Evolutionary conservation across 2,888 invertebrate genomes (phyloP).

Genomic region (Drosophila ustulata): DNA sequence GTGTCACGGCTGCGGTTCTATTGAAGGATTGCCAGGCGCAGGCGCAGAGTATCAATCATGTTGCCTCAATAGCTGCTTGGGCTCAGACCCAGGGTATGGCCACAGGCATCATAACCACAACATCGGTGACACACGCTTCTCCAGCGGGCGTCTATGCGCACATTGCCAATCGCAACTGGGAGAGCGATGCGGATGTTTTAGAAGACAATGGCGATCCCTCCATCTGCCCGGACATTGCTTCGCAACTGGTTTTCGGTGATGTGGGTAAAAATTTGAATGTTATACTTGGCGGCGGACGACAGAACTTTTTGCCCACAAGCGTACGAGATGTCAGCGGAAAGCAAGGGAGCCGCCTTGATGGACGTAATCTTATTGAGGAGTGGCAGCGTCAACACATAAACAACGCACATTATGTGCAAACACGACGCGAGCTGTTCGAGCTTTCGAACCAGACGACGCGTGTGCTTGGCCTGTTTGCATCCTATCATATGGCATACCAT

Average conservation of each 20-base stretch:
- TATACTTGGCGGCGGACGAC: slow-evolving; percentile 91
- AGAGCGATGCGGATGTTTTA: slow-evolving; percentile 88
- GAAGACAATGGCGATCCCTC: slow-evolving; percentile 85
- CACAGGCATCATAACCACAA: slow-evolving; percentile 91
- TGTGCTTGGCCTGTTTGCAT: slow-evolving; percentile 89
- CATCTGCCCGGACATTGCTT: slow-evolving; percentile 90
- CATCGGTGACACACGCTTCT: slow-evolving; percentile 92
- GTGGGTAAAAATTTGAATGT: slow-evolving; percentile 91
- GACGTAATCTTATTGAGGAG: slow-evolving; percentile 88
- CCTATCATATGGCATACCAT: slow-evolving; percentile 90
- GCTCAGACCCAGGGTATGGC: slow-evolving; percentile 89
- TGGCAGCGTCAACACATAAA: slow-evolving; percentile 87
- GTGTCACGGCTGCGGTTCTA: slow-evolving; percentile 89
- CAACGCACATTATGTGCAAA: slow-evolving; percentile 87
- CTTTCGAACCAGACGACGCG: slow-evolving; percentile 86
- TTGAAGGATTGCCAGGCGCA: slow-evolving; percentile 89
- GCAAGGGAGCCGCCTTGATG: slow-evolving; percentile 87
- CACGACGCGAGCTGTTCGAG: slow-evolving; percentile 87
- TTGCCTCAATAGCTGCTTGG: slow-evolving; percentile 89
- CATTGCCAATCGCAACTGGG: slow-evolving; percentile 90
- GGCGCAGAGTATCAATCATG: slow-evolving; percentile 86
- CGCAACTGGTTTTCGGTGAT: slow-evolving; percentile 88
- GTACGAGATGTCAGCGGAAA: slow-evolving; percentile 86
- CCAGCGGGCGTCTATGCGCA: slow-evolving; percentile 92
- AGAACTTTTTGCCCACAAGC: slow-evolving; percentile 88